phyloP scores from a whole-genome alignment of 2,888 invertebrate genomes.

The Diogma glabrata region DNA sequence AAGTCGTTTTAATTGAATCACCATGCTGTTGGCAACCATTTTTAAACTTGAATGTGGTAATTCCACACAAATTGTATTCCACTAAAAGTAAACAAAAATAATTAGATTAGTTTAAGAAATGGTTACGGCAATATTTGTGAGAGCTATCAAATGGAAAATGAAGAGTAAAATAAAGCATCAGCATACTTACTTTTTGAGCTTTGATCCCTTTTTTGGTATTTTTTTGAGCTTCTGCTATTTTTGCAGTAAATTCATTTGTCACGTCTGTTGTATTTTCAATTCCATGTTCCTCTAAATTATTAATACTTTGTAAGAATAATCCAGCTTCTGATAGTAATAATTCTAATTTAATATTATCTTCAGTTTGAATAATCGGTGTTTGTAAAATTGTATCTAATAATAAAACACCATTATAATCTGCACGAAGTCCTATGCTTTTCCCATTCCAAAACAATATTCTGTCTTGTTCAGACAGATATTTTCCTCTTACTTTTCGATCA shows the following conservation, averaged over 20 bases:
- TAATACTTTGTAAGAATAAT: conserved; percentile 69
- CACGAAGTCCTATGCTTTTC: conserved; percentile 68
- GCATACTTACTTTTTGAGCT: conserved; percentile 66
- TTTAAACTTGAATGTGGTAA: conserved; percentile 69
- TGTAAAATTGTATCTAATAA: conserved; percentile 82
- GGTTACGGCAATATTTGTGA: no score
- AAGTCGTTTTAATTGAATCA: conserved; percentile 69
- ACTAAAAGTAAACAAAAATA: conserved; percentile 44
- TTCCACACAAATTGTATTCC: conserved; percentile 80
- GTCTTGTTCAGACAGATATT: conserved; percentile 67
- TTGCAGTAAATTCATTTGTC: conserved; percentile 61
- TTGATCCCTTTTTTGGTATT: conserved; percentile 75
- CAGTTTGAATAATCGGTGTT: conserved; percentile 61
- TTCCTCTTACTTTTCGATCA: conserved; percentile 50
- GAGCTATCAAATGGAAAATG: no score
- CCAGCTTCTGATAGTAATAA: conserved; percentile 79
- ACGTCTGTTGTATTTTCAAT: conserved; percentile 70
- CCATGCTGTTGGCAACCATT: conserved; percentile 65
- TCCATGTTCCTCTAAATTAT: conserved; percentile 58
- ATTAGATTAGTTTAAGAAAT: no score
- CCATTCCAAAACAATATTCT: conserved; percentile 76
- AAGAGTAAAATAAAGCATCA: conserved; percentile 11
- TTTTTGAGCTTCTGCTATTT: conserved; percentile 58
- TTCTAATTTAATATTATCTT: conserved; percentile 72
- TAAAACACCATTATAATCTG: conserved; percentile 84